These are phyloP conservation scores for Rhodeus uyekii DNA, from an alignment of 2,797 vertebrate genomes.

Conservation along the genomic window DNA sequence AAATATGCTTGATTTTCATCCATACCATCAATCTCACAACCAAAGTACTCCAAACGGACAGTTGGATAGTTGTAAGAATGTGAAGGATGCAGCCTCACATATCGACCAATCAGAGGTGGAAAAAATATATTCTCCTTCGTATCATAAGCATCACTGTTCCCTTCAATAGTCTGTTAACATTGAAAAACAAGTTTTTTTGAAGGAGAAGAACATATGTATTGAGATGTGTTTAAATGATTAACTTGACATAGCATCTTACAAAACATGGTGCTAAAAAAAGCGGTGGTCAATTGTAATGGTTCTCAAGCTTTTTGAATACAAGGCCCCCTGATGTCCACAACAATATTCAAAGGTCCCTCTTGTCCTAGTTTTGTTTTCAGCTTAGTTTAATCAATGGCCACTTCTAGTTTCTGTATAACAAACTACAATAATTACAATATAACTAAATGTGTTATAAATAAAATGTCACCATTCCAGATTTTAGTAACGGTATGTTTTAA, in stretches of 20 bases:
- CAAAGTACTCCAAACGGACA: constrained; percentile 90
- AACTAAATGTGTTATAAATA: too few relatives aligned
- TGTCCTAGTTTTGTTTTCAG: background rate
- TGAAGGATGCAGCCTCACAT: constrained; percentile 84
- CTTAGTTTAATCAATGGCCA: background rate
- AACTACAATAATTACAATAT: background rate
- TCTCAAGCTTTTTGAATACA: background rate
- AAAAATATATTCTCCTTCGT: constrained; percentile 83
- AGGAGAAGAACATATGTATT: background rate
- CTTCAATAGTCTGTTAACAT: constrained; percentile 81
- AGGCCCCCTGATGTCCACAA: background rate
- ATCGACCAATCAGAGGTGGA: constrained; percentile 88
- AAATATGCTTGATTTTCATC: background rate
- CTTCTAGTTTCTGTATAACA: background rate
- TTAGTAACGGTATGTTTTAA: background rate
- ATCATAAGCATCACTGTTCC: constrained; percentile 80
- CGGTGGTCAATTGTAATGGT: background rate
- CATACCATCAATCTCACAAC: constrained; percentile 92
- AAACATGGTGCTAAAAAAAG: background rate
- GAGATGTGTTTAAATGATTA: background rate
- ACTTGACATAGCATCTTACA: background rate
- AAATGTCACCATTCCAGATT: background rate
- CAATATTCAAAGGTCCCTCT: background rate
- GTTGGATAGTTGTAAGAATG: constrained; percentile 79
- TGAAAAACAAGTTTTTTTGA: background rate